phyloP scores from a whole-genome alignment of 2,888 invertebrate species.

The Pseudeuparius sepicola region DNA sequence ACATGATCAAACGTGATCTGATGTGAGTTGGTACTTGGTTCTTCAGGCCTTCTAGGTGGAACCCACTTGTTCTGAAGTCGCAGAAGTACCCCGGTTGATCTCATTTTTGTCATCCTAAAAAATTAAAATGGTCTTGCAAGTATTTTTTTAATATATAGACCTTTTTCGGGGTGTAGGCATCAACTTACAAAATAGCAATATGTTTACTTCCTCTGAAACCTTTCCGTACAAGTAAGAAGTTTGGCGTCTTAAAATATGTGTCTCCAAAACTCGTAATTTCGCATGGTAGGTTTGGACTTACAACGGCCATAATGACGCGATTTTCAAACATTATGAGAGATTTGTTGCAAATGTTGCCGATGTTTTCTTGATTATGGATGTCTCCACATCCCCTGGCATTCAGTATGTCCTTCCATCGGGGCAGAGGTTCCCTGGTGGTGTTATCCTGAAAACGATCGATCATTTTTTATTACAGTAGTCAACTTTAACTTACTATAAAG shows the following conservation, averaged over 20 bases:
- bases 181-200: too few species aligned
- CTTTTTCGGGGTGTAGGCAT: too few species aligned
- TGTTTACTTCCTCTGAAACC: too few species aligned
- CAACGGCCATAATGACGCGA: constrained; percentile 35
- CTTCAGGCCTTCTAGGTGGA: too few species aligned
- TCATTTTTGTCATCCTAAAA: constrained; percentile 34
- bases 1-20: constrained; percentile 32
- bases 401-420: constrained; percentile 32
- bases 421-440: constrained; percentile 10
- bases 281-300: too few species aligned
- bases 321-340: constrained; percentile 37
- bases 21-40: too few species aligned
- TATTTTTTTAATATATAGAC: too few species aligned
- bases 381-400: constrained; percentile 36
- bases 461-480: too few species aligned
- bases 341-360: constrained; percentile 34
- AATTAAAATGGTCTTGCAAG: too few species aligned
- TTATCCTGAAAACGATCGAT: constrained; percentile 1
- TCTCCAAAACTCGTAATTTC: too few species aligned
- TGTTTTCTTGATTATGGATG: constrained; percentile 29
- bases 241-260: too few species aligned
- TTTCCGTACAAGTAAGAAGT: too few species aligned
- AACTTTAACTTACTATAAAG: constrained; percentile 28
- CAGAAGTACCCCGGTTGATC: constrained; percentile 35
- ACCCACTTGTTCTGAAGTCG: constrained; percentile 37